Evolutionary conservation across 2,113 vertebrate species (phyloP).

Genomic region (Jacana jacana): DNA sequence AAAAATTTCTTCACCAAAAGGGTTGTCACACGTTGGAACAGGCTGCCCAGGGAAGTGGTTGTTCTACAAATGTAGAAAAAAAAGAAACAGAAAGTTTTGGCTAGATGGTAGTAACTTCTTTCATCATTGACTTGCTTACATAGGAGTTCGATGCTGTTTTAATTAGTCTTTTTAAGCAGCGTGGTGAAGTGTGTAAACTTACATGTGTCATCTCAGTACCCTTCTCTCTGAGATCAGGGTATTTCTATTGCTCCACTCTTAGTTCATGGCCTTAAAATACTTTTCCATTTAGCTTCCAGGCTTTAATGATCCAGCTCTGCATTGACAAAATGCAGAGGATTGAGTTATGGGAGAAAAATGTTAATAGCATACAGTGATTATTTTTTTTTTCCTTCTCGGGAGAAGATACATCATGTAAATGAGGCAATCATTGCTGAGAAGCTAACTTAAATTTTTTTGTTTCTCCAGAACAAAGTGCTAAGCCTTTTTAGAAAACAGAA

Average conservation of each 20-base stretch:
- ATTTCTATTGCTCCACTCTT: background rate
- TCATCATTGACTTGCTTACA: background rate
- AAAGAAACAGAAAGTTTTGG: background rate
- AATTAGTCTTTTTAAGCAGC: background rate
- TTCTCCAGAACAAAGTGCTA: background rate
- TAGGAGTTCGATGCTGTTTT: background rate
- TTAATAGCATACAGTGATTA: background rate
- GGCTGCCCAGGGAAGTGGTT: background rate
- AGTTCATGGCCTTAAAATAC: background rate
- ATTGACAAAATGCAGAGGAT: background rate
- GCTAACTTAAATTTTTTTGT: background rate
- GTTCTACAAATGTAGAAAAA: background rate
- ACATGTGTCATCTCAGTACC: background rate
- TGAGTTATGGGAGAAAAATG: background rate
- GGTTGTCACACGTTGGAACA: background rate
- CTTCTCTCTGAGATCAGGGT: background rate
- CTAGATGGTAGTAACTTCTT: background rate
- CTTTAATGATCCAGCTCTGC: background rate
- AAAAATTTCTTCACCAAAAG: background rate
- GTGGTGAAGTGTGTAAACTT: background rate
- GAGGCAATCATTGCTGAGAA: conserved; percentile 6
- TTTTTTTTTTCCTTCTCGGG: background rate
- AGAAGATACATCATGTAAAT: background rate
- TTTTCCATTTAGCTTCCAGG: background rate
- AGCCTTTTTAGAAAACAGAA: background rate